Evolutionary conservation across 2,113 vertebrate genomes (phyloP), one percentile per base, ranked within the genome.

Genomic region (Nycticebus coucang): DNA sequence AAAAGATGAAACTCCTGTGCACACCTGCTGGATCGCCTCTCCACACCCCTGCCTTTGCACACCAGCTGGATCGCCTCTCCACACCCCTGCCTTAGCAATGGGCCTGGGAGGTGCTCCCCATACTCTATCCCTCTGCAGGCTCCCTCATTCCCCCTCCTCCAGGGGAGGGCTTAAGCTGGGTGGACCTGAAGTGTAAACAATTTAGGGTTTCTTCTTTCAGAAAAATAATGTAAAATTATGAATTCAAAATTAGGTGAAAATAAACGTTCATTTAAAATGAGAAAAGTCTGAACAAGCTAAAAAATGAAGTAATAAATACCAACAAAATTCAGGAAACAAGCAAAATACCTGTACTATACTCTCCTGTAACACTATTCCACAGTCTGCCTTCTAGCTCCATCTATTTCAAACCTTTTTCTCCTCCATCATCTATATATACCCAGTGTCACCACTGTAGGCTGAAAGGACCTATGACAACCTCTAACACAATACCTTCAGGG

Each of bases 201-300:
- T 53, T 82, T n/a, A 50, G 26, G 24, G 33, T 7, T 2, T 22
- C 62, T 81, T 77, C 69, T 59, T 89, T 84, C 91, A 81, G 18
- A 57, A 60, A 87, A 88, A 93, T 17, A 89, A 89, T 68, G 69
- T 33, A 87, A 75, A 93, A 82, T 68, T 79, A 80, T n/a, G 45
- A 71, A 35, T 72, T 72, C 35, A 45, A 74, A 74, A 77, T 78
- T 78, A 55, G 2, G 4, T 55, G 33, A 57, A 80, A 93, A 33
- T 53, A 7, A 91, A 41, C 77, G 9, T 59, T 59, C 68, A 80
- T 60, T 94, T 87, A 84, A 89, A 90, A 81, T 45, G 10, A 95
- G 77, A 78, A 53, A 50, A 57, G 30, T 50, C 35, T 62, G 18
- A 41, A 74, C 6, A 35, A 95, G 66, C 17, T 75, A 45, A 86